A percentile compares a stretch with the other conserved stretches of the same genome.
Conservation (phyloP, 2,888 invertebrate genomes). For the Rhodophaea formosa region DNA sequence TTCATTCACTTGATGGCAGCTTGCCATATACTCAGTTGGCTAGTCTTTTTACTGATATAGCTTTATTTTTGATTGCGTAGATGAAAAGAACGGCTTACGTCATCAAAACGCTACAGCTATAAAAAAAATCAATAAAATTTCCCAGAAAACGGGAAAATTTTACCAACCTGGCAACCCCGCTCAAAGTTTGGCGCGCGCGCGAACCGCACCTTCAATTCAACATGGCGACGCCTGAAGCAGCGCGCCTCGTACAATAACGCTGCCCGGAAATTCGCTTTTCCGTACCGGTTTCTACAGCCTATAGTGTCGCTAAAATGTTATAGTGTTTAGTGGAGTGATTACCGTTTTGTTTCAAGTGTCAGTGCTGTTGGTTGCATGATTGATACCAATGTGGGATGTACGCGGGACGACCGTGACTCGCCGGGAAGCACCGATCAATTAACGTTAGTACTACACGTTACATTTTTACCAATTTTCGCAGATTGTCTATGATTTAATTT, state of each 20-base stretch:
- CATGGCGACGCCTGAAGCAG: constrained; percentile 68
- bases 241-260: constrained; percentile 64
- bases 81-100: no score
- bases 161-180: constrained; percentile 40
- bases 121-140: constrained; percentile 15
- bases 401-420: constrained; percentile 67
- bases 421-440: constrained; percentile 77
- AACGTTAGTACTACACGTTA: constrained; percentile 59
- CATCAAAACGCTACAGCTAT: neutral
- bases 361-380: constrained; percentile 73
- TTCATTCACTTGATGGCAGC: no score
- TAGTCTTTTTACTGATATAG: no score
- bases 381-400: constrained; percentile 63
- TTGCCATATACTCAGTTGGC: no score
- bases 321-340: constrained; percentile 49
- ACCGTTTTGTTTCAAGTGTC: constrained; percentile 50
- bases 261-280: constrained; percentile 43
- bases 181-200: constrained; percentile 74
- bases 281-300: constrained; percentile 35
- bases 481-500: constrained; percentile 1
- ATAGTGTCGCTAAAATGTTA: constrained; percentile 59
- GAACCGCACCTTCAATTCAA: constrained; percentile 64
- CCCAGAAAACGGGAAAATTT: constrained; percentile 25
- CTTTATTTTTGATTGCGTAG: no score
- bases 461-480: neutral